Conservation (phyloP, 2,888 invertebrate genomes). For the Tetragnatha montana region DNA sequence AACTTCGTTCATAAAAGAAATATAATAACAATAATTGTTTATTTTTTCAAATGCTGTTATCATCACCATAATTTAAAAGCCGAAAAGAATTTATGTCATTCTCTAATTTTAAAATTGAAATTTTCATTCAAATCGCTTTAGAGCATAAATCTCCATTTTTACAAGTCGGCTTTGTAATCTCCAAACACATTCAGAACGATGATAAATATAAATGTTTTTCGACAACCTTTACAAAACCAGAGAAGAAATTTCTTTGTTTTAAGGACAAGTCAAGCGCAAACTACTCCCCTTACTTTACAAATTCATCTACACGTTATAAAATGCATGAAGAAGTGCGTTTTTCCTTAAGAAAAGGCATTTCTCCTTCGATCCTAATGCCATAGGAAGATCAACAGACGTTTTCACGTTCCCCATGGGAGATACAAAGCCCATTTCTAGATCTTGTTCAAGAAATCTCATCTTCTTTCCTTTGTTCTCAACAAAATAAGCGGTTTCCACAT, state of each 20-base stretch:
- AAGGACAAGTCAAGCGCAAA: background rate
- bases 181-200: too few relatives aligned
- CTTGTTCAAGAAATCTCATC: constrained; percentile 38
- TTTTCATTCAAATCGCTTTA: too few relatives aligned
- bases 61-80: too few relatives aligned
- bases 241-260: background rate
- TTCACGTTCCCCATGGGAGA: constrained; percentile 19
- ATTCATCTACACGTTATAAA: background rate
- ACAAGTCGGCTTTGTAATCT: too few relatives aligned
- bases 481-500: constrained; percentile 33
- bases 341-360: background rate
- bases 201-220: background rate
- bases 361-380: constrained; percentile 5
- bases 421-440: constrained; percentile 30
- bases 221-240: background rate
- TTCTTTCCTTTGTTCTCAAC: constrained; percentile 11
- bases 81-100: too few relatives aligned
- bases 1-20: too few relatives aligned
- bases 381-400: constrained; percentile 25
- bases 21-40: too few relatives aligned
- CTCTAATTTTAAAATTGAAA: too few relatives aligned
- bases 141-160: too few relatives aligned
- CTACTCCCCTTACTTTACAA: background rate
- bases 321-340: background rate
- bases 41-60: too few relatives aligned